Evolutionary conservation across 2,888 invertebrate genomes (phyloP), one percentile per base, ranked within the genome.

Genomic region (Leptogaster cylindrica): DNA sequence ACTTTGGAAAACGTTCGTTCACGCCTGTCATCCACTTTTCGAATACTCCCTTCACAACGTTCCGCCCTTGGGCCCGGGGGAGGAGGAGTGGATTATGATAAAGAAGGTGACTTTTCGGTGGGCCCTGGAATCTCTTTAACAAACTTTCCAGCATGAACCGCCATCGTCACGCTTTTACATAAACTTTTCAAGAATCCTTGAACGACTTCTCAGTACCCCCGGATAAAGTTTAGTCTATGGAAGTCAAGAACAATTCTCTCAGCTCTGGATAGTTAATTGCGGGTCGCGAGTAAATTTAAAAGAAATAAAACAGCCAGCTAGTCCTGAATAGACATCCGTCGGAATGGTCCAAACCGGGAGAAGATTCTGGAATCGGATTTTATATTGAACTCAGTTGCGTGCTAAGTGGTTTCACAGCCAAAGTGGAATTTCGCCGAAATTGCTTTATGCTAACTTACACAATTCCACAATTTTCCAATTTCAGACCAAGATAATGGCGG

Each of bases 141-240:
- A 18, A 39, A 12, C 55, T 55, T 55, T 20, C 14, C 55, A 36
- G 39, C 55, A 55, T 55, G 55, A 55, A 55, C 33, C 23, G 55
- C 55, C 55, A 55, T 55, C 55, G 36, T 55, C 55, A 55, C 55
- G 39, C 55, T 55, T 55, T 55, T 55, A 55, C 55, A 55, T 55
- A 36, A 55, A 55, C 55, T 55, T 55, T 23, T 33, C 14, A 36
- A 55, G 55, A 55, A 55, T 55, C 55, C 36, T 23, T 55, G 55
- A 55, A 55, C 39, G 55, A 55, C 55, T 55, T 55, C n/a, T n/a
- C n/a, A 36, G 55, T 39, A 39, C 23, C 33, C 36, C 55, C 23
- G 55, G 55, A 55, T 55, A 55, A 55, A 36, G 55, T 36, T 55
- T 39, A 36, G 33, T 36, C 55, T 36, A 28, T 36, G 36, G 55